Evolutionary conservation across 2,797 vertebrate genomes (phyloP).

Genomic region (Acipenser ruthenus): DNA sequence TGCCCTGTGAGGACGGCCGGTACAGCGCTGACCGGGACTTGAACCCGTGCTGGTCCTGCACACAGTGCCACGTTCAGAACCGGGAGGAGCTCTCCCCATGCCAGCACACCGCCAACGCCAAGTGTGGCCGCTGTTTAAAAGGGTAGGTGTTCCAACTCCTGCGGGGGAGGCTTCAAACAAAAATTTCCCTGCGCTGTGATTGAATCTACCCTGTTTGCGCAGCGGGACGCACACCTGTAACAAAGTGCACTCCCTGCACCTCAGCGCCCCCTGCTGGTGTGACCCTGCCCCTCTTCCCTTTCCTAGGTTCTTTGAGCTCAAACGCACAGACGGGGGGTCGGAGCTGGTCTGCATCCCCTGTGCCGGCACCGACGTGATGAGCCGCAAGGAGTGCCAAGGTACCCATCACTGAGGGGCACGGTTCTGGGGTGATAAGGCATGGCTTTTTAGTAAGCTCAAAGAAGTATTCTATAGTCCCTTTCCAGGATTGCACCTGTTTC

Average conservation of each 20-base stretch:
- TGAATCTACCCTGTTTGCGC: too few species aligned
- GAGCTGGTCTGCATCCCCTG: conserved; percentile 43
- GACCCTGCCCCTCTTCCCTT: conserved; percentile 5
- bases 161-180: too few species aligned
- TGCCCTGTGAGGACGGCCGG: conserved; percentile 29
- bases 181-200: too few species aligned
- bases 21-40: conserved; percentile 37
- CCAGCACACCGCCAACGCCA: conserved; percentile 23
- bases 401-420: too few species aligned
- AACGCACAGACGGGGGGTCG: conserved; percentile 35
- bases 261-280: neutral
- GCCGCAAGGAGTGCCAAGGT: conserved; percentile 34
- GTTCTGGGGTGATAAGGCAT: too few species aligned
- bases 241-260: too few species aligned
- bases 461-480: too few species aligned
- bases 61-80: conserved; percentile 40
- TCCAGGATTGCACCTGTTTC: too few species aligned
- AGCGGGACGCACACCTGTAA: too few species aligned
- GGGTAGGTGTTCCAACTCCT: conserved; percentile 25
- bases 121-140: conserved; percentile 35
- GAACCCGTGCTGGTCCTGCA: conserved; percentile 44
- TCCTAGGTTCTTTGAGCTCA: conserved; percentile 44
- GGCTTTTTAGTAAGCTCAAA: too few species aligned
- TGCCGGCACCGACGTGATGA: conserved; percentile 19
- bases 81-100: conserved; percentile 30